These are phyloP conservation scores for Platalea minor DNA, from an alignment of 2,797 vertebrate genomes.

Conservation along the genomic window DNA sequence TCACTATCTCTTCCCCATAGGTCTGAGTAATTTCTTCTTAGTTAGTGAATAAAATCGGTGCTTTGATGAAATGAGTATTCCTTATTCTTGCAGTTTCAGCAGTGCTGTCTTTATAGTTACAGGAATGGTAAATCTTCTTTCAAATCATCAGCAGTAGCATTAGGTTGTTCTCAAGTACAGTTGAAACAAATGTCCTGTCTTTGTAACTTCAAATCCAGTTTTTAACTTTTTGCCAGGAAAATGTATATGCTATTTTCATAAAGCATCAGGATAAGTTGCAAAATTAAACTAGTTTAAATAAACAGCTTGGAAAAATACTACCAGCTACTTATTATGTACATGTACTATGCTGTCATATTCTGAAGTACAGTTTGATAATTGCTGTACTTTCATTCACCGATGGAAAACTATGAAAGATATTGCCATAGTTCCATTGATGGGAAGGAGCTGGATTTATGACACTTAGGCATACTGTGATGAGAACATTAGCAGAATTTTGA, in stretches of 20 bases:
- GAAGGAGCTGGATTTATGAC: neutral
- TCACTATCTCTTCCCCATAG: neutral
- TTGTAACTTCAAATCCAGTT: neutral
- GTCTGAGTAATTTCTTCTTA: slow-evolving; percentile 10
- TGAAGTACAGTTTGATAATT: neutral
- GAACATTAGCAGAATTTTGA: neutral
- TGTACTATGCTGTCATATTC: neutral
- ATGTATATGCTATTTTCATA: neutral
- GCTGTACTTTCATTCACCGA: neutral
- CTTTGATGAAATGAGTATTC: slow-evolving; percentile 24
- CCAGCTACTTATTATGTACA: neutral
- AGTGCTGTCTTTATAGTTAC: neutral
- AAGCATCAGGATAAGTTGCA: neutral
- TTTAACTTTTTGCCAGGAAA: neutral
- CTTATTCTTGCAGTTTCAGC: slow-evolving; percentile 43
- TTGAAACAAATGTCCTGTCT: neutral
- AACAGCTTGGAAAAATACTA: neutral
- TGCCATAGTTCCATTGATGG: neutral
- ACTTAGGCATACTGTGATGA: neutral
- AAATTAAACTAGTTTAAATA: slow-evolving; percentile 26
- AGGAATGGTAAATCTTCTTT: slow-evolving; percentile 43
- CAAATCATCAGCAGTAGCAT: neutral
- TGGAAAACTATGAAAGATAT: neutral
- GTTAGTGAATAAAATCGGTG: slow-evolving; percentile 15
- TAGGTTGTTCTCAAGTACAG: neutral